These are phyloP conservation scores for Collichthys lucidus DNA, from an alignment of 2,113 vertebrate species.

Conservation along the genomic window DNA sequence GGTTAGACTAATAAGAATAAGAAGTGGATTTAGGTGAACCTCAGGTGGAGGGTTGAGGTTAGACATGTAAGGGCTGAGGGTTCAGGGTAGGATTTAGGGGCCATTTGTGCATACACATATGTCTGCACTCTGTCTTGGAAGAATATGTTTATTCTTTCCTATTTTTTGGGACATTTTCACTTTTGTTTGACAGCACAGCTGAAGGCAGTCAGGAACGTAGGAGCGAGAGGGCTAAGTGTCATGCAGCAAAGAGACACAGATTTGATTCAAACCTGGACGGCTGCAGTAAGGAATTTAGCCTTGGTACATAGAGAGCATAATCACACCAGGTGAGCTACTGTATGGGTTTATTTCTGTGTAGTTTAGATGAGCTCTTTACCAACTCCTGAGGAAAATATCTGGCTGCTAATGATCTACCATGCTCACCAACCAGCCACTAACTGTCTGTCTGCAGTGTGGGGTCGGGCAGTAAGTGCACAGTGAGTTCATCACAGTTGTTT, in stretches of 20 bases:
- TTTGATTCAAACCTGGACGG: too few relatives aligned
- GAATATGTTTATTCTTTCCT: neutral
- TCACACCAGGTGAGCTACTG: too few relatives aligned
- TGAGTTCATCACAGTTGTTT: neutral
- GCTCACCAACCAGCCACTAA: neutral
- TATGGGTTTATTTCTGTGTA: too few relatives aligned
- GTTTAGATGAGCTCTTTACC: too few relatives aligned
- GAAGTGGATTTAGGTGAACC: neutral
- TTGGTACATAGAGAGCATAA: too few relatives aligned
- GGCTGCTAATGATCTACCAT: neutral
- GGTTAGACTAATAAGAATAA: neutral
- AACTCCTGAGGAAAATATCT: neutral
- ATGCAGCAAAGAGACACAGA: too few relatives aligned
- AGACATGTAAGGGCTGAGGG: neutral
- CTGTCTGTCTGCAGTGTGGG: neutral
- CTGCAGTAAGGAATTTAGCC: too few relatives aligned
- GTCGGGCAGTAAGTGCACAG: neutral
- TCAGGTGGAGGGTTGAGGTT: neutral
- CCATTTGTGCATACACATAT: neutral
- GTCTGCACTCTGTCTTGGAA: neutral
- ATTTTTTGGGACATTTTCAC: neutral
- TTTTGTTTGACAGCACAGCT: too few relatives aligned
- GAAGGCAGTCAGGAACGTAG: too few relatives aligned
- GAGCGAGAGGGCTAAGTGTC: too few relatives aligned
- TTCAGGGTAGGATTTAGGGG: constrained; percentile 1